phyloP scores from a whole-genome alignment of 2,797 vertebrate species.

The Phaenicophaeus curvirostris region DNA sequence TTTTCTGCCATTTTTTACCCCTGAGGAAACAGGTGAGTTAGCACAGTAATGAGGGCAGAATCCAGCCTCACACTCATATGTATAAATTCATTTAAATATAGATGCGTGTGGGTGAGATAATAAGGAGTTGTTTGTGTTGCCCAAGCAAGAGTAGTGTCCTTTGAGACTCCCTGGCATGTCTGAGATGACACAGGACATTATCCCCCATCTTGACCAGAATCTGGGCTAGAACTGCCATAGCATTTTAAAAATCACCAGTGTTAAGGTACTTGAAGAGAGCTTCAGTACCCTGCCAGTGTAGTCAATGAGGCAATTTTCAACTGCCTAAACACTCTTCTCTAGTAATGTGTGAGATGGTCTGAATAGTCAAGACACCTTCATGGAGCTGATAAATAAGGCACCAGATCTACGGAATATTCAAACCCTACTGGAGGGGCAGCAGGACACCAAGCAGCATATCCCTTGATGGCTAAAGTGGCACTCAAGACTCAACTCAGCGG shows the following conservation, averaged over 20 bases:
- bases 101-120: not conserved
- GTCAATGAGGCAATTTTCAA: not conserved
- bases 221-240: not conserved
- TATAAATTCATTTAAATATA: not conserved
- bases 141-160: not conserved
- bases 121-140: not conserved
- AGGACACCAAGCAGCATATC: not conserved
- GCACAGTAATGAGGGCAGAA: not conserved
- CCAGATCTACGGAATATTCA: accelerated
- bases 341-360: not conserved
- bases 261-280: not conserved
- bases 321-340: not conserved
- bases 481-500: not conserved
- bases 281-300: not conserved
- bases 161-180: not conserved
- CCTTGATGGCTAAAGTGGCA: not conserved
- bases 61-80: not conserved
- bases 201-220: not conserved
- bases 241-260: not conserved
- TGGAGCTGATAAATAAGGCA: not conserved
- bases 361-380: not conserved
- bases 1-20: not conserved
- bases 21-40: not conserved
- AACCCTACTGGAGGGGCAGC: not conserved
- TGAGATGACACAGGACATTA: not conserved